Percentiles rank a stretch among this genome's conserved stretches.
Conservation (phyloP, 2,888 invertebrate genomes). For the Drosophila cognata region DNA sequence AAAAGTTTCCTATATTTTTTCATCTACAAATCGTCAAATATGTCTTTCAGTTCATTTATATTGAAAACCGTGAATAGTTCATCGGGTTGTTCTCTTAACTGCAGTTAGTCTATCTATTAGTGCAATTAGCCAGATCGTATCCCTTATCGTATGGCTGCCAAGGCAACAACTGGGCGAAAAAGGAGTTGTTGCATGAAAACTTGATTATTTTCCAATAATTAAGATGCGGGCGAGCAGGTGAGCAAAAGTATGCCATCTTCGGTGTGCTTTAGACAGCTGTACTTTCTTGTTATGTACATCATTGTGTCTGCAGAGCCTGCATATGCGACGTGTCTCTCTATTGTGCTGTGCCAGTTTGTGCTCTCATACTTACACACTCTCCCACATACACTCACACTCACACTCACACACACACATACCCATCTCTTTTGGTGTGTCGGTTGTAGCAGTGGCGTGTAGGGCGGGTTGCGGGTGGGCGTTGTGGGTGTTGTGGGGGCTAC, state of each 20-base stretch:
- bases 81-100: background rate
- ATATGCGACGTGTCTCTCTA: conserved; percentile 45
- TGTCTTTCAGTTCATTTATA: background rate
- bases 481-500: background rate
- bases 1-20: conserved; percentile 8
- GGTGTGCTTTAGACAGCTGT: background rate
- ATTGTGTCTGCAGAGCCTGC: conserved; percentile 37
- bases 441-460: background rate
- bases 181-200: background rate
- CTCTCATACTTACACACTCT: background rate
- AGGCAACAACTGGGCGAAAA: background rate
- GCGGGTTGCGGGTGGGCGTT: background rate
- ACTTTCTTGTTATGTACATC: conserved; percentile 24
- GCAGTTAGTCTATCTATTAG: background rate
- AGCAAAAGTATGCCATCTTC: background rate
- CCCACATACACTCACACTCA: background rate
- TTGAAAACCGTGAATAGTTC: background rate
- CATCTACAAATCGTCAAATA: background rate
- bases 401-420: conserved; percentile 8
- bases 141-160: background rate
- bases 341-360: conserved; percentile 34
- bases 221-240: background rate
- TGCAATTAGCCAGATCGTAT: background rate
- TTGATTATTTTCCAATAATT: background rate
- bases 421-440: conserved; percentile 17